Conservation (phyloP, 2,113 vertebrate species). For the Esox niger region DNA sequence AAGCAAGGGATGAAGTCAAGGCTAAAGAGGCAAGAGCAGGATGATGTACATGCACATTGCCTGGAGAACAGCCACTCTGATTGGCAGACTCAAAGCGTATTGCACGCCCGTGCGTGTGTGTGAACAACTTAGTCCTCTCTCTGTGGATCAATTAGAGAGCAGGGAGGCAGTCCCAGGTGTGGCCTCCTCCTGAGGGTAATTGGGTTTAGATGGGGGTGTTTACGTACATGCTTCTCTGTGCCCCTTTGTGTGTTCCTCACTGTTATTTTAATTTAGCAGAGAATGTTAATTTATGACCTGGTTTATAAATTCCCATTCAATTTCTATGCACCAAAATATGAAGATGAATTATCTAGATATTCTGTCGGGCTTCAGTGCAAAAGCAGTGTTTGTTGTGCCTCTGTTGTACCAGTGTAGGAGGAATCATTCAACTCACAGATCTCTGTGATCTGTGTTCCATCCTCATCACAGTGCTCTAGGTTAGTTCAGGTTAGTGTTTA, state of each 20-base stretch:
- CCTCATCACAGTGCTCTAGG: too few relatives aligned
- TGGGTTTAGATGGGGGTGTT: slow-evolving; percentile 56
- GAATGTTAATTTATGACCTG: neutral
- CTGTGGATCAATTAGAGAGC: slow-evolving; percentile 70
- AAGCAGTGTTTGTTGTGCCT: neutral
- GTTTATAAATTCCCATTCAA: neutral
- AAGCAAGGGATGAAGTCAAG: slow-evolving; percentile 64
- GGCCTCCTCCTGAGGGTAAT: slow-evolving; percentile 57
- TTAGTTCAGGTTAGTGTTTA: too few relatives aligned
- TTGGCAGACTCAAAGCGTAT: slow-evolving; percentile 56
- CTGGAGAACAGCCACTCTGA: slow-evolving; percentile 54
- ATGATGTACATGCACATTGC: slow-evolving; percentile 60
- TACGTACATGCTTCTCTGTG: slow-evolving; percentile 4
- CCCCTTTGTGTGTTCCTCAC: neutral
- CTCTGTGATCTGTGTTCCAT: too few relatives aligned
- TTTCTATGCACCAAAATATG: neutral
- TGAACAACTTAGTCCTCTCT: slow-evolving; percentile 62
- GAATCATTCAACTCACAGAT: too few relatives aligned
- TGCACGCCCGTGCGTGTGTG: slow-evolving; percentile 33
- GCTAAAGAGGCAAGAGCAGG: slow-evolving; percentile 58
- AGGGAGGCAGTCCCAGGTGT: slow-evolving; percentile 62
- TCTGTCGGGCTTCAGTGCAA: neutral
- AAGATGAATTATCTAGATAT: neutral
- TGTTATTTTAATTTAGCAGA: neutral
- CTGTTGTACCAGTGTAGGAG: too few relatives aligned